Percentiles rank a stretch among this genome's conserved stretches.
Evolutionary conservation across 2,888 invertebrate species (phyloP).

Genomic region (Heliconius erato): DNA sequence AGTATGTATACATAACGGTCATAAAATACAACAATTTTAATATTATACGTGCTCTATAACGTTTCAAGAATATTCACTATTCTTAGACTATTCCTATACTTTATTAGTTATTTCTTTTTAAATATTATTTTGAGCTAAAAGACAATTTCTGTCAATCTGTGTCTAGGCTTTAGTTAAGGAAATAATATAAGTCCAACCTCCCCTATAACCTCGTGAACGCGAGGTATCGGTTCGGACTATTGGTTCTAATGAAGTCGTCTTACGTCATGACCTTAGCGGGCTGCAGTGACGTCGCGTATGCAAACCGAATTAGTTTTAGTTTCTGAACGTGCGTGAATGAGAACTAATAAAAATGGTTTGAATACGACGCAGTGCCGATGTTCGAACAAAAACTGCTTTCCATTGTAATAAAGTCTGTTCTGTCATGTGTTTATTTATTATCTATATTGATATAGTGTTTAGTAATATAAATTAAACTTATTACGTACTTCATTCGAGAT

Average conservation of each 20-base stretch:
- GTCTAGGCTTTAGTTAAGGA: conserved; percentile 43
- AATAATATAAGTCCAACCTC: conserved; percentile 45
- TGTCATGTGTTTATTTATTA: not conserved
- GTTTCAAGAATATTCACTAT: not conserved
- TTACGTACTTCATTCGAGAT: conserved; percentile 85
- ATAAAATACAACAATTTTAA: conserved; percentile 2
- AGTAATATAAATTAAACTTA: conserved; percentile 57
- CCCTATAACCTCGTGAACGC: conserved; percentile 42
- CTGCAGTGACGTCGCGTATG: conserved; percentile 72
- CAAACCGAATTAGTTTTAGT: conserved; percentile 68
- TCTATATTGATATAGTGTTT: conserved; percentile 46
- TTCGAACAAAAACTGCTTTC: not conserved
- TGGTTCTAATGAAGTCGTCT: conserved; percentile 66
- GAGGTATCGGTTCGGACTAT: conserved; percentile 41
- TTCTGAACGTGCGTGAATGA: not conserved
- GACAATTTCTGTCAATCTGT: conserved; percentile 18
- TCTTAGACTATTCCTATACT: not conserved
- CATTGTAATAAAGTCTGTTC: not conserved
- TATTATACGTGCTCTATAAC: not conserved
- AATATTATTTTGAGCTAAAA: not conserved
- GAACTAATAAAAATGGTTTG: not conserved
- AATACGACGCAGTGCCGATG: not conserved
- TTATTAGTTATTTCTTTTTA: not conserved
- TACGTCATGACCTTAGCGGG: conserved; percentile 82
- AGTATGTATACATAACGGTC: not conserved